phyloP scores from a whole-genome alignment of 1,140 invertebrate genomes.

The Arctopsyche grandis region DNA sequence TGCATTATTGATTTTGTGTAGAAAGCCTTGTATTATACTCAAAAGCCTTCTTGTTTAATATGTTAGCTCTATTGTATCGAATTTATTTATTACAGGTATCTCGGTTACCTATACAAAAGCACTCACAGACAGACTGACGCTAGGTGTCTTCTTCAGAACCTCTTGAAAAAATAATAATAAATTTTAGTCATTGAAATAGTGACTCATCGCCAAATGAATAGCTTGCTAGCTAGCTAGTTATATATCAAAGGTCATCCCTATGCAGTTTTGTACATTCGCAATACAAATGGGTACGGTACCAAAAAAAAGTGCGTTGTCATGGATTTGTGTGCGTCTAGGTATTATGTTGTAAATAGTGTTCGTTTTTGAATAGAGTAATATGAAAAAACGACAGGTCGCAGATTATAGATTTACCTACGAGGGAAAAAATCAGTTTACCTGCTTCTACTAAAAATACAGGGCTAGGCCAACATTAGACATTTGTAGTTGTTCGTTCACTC shows the following conservation, averaged over 20 bases:
- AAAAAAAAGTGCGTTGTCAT: slow-evolving; percentile 25
- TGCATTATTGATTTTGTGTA: too few species aligned
- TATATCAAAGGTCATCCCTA: background rate
- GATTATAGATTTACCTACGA: slow-evolving; percentile 15
- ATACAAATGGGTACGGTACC: background rate
- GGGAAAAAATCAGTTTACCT: slow-evolving; percentile 33
- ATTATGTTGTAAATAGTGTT: slow-evolving; percentile 24
- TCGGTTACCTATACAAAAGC: too few species aligned
- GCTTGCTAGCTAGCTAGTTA: background rate
- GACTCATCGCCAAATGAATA: too few species aligned
- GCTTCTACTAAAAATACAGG: background rate
- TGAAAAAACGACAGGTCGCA: slow-evolving; percentile 37
- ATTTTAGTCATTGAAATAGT: too few species aligned
- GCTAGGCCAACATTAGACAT: background rate
- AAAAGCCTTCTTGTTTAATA: too few species aligned
- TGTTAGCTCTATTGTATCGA: background rate
- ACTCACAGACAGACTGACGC: too few species aligned
- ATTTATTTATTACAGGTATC: too few species aligned
- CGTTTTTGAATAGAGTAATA: slow-evolving; percentile 13
- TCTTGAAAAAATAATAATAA: too few species aligned
- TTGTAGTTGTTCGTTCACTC: too few species aligned
- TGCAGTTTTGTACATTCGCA: background rate
- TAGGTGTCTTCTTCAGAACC: too few species aligned
- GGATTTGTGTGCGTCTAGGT: slow-evolving; percentile 5
- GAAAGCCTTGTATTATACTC: too few species aligned